Percentiles rank a stretch among this genome's conserved stretches.
phyloP scores from a whole-genome alignment of 2,113 vertebrate genomes.

The Odocoileus virginianus region DNA sequence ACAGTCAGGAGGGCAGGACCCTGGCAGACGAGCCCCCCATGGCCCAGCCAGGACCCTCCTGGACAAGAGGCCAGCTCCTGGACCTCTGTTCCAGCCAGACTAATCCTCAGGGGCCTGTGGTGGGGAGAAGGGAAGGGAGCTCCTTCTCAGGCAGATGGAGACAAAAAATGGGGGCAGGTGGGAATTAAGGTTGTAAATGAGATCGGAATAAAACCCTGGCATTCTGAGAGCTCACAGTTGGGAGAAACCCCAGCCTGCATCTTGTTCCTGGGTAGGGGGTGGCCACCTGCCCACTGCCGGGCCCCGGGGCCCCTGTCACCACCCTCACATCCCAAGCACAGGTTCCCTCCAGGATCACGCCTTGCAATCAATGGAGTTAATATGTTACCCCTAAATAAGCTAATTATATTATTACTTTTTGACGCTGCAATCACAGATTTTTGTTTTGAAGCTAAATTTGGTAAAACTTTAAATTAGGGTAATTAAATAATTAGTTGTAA shows the following conservation, averaged over 20 bases:
- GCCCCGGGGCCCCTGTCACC: fast-evolving
- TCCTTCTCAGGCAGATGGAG: not conserved
- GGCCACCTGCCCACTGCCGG: fast-evolving
- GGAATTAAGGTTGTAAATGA: too few species aligned
- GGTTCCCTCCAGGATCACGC: constrained; percentile 31
- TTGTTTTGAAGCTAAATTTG: constrained; percentile 78
- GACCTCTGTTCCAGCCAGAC: not conserved
- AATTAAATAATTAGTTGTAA: constrained; percentile 80
- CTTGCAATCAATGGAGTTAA: constrained; percentile 71
- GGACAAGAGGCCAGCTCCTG: not conserved
- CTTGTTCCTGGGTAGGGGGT: not conserved
- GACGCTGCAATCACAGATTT: constrained; percentile 77
- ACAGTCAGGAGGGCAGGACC: not conserved
- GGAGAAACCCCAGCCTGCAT: too few species aligned
- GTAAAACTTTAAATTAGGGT: constrained; percentile 79
- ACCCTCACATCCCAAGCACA: not conserved
- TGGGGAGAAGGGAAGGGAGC: not conserved
- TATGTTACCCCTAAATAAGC: constrained; percentile 77
- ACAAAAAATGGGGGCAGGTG: fast-evolving
- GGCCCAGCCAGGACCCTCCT: not conserved
- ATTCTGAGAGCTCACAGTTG: not conserved
- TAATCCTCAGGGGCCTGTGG: not conserved
- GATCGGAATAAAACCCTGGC: too few species aligned
- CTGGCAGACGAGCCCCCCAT: not conserved
- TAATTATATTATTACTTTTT: constrained; percentile 79